phyloP scores from a whole-genome alignment of 2,888 invertebrate genomes.

The Cataglyphis altisquamis region DNA sequence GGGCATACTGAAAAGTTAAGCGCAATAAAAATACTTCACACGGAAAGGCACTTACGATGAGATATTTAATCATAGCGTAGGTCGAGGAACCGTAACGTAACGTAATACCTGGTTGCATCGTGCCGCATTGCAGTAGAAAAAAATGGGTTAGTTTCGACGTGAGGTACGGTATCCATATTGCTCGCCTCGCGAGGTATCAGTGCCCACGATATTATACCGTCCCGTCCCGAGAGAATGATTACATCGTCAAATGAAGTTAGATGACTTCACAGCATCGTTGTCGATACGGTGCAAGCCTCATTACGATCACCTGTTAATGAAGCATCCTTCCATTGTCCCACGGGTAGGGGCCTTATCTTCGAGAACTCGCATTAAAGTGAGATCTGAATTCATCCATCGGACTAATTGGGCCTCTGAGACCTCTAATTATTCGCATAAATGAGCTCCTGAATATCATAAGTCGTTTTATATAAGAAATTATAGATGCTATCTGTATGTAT shows the following conservation, averaged over 20 bases:
- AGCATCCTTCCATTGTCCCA: conserved; percentile 41
- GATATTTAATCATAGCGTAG: conserved; percentile 51
- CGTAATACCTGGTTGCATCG: conserved; percentile 50
- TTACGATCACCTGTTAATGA: conserved; percentile 64
- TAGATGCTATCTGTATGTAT: not conserved
- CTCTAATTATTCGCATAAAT: not conserved
- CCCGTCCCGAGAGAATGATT: conserved; percentile 41
- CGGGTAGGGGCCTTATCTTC: conserved; percentile 19
- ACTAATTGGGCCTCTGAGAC: conserved; percentile 27
- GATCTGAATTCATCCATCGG: conserved; percentile 14
- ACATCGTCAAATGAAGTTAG: conserved; percentile 46
- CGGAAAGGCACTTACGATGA: conserved; percentile 57
- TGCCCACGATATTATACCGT: conserved; percentile 63
- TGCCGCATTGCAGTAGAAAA: conserved; percentile 57
- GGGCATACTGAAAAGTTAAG: conserved; percentile 50
- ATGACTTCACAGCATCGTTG: conserved; percentile 41
- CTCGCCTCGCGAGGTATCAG: conserved; percentile 54
- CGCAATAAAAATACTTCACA: conserved; percentile 52
- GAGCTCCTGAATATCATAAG: not conserved
- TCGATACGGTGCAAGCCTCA: conserved; percentile 48
- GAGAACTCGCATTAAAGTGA: conserved; percentile 41
- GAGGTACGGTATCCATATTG: conserved; percentile 29
- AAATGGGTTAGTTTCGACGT: conserved; percentile 43
- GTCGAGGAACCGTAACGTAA: conserved; percentile 41
- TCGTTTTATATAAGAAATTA: not conserved